These are phyloP conservation scores for Aspiorhynchus laticeps DNA, from an alignment of 2,113 vertebrate species.

Conservation along the genomic window DNA sequence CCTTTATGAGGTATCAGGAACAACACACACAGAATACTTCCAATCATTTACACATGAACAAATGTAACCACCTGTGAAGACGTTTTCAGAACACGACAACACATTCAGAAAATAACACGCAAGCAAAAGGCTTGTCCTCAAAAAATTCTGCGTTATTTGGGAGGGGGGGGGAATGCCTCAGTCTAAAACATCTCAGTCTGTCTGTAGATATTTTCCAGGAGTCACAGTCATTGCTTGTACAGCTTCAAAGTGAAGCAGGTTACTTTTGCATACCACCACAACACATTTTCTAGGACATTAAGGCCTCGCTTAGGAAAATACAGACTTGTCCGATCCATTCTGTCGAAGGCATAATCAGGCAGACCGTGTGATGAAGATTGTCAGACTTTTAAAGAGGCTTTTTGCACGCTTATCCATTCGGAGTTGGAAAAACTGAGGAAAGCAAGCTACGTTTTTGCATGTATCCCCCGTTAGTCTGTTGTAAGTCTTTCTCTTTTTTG, in stretches of 20 bases:
- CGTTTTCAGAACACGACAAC: conserved; percentile 37
- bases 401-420: not conserved
- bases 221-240: not conserved
- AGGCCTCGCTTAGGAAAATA: conserved; percentile 22
- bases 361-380: conserved; percentile 18
- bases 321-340: conserved; percentile 1
- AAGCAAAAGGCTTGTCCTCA: conserved; percentile 14
- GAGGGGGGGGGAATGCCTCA: not conserved
- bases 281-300: not conserved
- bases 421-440: not conserved
- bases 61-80: conserved; percentile 44
- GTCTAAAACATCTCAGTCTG: not conserved
- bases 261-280: conserved; percentile 8
- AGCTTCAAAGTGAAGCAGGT: not conserved
- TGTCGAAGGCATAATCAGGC: conserved; percentile 27
- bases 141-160: not conserved
- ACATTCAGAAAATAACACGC: conserved; percentile 26
- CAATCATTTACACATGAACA: conserved; percentile 63
- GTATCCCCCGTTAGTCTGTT: conserved; percentile 9
- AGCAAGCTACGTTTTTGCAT: not conserved
- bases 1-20: conserved; percentile 75
- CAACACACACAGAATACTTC: conserved; percentile 61
- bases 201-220: not conserved
- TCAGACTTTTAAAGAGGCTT: conserved; percentile 22
- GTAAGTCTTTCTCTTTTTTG: conserved; percentile 35